These are phyloP conservation scores for Entomobrya multifasciata DNA, from an alignment of 2,888 invertebrate species.

Conservation along the genomic window DNA sequence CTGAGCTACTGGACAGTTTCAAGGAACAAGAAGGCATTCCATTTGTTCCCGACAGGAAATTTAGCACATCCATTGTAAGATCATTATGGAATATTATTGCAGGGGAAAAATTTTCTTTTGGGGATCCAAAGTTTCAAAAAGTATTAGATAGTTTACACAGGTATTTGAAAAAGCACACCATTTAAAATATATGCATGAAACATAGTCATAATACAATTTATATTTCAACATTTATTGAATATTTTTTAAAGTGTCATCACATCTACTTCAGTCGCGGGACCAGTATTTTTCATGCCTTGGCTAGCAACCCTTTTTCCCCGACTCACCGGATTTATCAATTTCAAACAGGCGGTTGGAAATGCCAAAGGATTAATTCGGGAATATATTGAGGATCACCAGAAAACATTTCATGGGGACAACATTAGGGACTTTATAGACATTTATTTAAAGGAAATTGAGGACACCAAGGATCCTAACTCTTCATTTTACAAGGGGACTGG, in stretches of 20 bases:
- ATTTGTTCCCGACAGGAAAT: neutral
- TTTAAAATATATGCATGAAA: no score
- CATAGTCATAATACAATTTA: no score
- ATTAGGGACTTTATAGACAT: slow-evolving; percentile 74
- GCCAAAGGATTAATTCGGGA: slow-evolving; percentile 55
- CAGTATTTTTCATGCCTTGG: slow-evolving; percentile 69
- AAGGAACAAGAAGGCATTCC: neutral
- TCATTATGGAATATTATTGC: neutral
- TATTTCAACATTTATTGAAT: no score
- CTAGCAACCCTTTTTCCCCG: slow-evolving; percentile 58
- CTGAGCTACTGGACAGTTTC: neutral
- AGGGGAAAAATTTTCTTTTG: neutral
- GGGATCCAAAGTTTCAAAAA: neutral
- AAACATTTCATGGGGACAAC: slow-evolving; percentile 42
- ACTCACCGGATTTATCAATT: slow-evolving; percentile 33
- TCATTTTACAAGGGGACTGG: slow-evolving; percentile 73
- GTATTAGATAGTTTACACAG: no score
- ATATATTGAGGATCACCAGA: slow-evolving; percentile 62
- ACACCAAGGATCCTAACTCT: slow-evolving; percentile 66
- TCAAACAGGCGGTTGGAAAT: slow-evolving; percentile 3
- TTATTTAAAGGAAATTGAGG: slow-evolving; percentile 70
- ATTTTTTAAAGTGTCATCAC: no score
- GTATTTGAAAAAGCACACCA: no score
- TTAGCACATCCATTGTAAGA: neutral
- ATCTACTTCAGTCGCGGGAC: no score